phyloP scores from a whole-genome alignment of 2,888 invertebrate genomes.

The Myopa testacea region DNA sequence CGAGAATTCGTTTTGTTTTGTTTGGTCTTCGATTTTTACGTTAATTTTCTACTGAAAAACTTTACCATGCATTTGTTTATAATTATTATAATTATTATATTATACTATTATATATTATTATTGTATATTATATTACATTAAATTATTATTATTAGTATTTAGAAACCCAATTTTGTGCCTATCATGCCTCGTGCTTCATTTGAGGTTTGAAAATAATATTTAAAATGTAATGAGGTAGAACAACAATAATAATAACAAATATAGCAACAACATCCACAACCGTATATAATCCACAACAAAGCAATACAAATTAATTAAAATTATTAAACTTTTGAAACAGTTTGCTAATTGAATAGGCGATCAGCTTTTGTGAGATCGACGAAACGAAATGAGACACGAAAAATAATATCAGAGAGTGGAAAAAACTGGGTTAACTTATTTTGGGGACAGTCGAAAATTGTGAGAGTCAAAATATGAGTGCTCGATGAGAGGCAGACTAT shows the following conservation, averaged over 20 bases:
- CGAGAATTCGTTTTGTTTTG: too few relatives aligned
- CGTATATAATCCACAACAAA: neutral
- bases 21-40: too few relatives aligned
- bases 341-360: constrained; percentile 61
- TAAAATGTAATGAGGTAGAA: neutral
- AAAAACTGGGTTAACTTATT: neutral
- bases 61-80: too few relatives aligned
- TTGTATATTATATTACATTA: too few relatives aligned
- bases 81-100: too few relatives aligned
- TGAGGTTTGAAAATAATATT: too few relatives aligned
- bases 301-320: constrained; percentile 50
- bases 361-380: constrained; percentile 44
- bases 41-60: constrained; percentile 12
- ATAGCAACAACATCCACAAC: constrained; percentile 26
- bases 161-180: too few relatives aligned
- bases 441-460: constrained; percentile 1
- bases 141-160: too few relatives aligned
- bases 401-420: neutral
- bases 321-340: constrained; percentile 65
- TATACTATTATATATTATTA: too few relatives aligned
- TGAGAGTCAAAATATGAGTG: neutral
- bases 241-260: neutral
- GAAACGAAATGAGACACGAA: neutral
- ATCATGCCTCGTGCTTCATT: too few relatives aligned
- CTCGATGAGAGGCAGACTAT: too few relatives aligned